phyloP scores from a whole-genome alignment of 2,797 vertebrate species.

The Setipinna tenuifilis region DNA sequence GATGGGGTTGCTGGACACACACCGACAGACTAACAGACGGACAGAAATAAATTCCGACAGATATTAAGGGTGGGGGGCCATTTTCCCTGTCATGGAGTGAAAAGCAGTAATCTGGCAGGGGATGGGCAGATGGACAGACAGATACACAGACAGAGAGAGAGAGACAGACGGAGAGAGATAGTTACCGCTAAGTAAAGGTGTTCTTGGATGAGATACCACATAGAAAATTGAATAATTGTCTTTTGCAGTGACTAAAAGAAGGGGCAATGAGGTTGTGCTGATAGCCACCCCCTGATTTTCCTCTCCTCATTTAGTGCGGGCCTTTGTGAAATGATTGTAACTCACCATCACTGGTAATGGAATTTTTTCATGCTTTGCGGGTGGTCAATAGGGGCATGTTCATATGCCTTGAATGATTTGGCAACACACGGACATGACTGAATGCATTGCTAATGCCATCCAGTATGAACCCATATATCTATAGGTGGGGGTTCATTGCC shows the following conservation, averaged over 20 bases:
- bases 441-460: constrained; percentile 26
- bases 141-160: background rate
- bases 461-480: background rate
- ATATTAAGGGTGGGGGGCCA: background rate
- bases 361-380: constrained; percentile 42
- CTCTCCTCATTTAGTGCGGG: background rate
- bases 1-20: background rate
- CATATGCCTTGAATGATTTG: constrained; percentile 54
- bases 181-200: background rate
- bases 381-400: constrained; percentile 42
- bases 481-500: constrained; percentile 35
- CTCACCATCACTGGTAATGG: background rate
- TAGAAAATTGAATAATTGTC: background rate
- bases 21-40: background rate
- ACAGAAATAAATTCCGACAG: constrained; percentile 19
- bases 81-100: background rate
- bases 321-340: background rate
- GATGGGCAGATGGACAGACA: background rate
- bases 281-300: background rate
- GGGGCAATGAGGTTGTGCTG: background rate
- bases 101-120: background rate
- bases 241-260: background rate
- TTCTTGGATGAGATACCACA: background rate
- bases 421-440: constrained; percentile 31
- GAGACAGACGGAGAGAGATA: background rate